Evolutionary conservation across 2,888 invertebrate genomes (phyloP), one percentile per base, ranked within the genome.

Genomic region (Netelia melanura): DNA sequence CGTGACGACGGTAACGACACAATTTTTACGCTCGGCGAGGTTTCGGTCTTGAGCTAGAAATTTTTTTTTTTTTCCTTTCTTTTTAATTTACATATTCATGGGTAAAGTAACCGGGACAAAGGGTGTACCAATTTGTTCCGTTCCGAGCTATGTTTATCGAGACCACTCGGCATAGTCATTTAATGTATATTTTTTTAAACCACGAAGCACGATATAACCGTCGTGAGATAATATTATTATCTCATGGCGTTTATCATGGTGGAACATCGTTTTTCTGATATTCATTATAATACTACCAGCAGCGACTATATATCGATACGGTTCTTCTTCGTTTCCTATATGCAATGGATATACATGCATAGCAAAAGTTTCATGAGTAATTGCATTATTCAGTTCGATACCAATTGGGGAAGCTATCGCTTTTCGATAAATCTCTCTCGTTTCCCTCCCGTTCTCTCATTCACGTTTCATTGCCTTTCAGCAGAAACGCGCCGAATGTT

Each of bases 11-110:
- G 30, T 30, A 30, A 30, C 30, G 30, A 5, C 30, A 30, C 30
- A 30, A 30, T 30, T 30, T 30, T 30, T 30, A 30, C 30, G 5
- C 30, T 30, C 5, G 30, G 3, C 3, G 30, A 30, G 30, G 30
- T 30, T 30, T 30, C 30, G 30, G 3, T 30, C 6, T 30, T 30
- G 30, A 2, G 30, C 30, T 30, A 30, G 30, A 5, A 30, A n/a
- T n/a, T n/a, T 17, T 17, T 17, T 5, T 30, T 30, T 30, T 30
- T 5, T 5, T 5, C 90, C 89, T 91, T 89, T 88, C 88, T 88
- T 85, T 54, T 80, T 86, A 85, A 91, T 91, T 30, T 30, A 89
- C 90, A 91, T 91, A 91, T 91, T 91, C 89, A 89, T 89, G 88
- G 61, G 52, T 17, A 43, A 67, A 64, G 68, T 68, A 58, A 17